Evolutionary conservation across 2,797 vertebrate species (phyloP).

Genomic region (Clarias pachynema): DNA sequence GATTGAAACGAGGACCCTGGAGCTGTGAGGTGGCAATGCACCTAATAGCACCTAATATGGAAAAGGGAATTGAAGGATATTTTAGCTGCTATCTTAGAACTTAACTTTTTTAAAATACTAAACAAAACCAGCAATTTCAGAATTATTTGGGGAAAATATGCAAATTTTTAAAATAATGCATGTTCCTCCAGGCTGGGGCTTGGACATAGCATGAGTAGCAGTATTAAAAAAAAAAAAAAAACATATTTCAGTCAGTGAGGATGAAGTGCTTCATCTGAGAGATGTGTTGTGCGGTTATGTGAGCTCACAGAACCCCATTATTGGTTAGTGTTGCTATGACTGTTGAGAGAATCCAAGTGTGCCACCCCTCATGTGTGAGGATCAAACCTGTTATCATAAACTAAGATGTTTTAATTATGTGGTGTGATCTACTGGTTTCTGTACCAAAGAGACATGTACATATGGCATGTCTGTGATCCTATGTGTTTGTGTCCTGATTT

Average conservation of each 20-base stretch:
- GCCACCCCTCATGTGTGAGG: neutral
- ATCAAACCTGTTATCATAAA: neutral
- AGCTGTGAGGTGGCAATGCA: neutral
- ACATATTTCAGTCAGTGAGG: no score
- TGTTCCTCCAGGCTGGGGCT: neutral
- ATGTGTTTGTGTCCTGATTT: conserved; percentile 25
- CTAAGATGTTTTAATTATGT: conserved; percentile 1
- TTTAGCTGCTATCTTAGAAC: neutral
- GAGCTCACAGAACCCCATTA: no score
- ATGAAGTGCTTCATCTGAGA: no score
- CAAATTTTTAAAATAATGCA: neutral
- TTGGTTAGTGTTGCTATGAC: no score
- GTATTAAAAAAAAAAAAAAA: neutral
- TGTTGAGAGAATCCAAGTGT: no score
- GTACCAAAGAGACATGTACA: neutral
- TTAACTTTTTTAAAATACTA: neutral
- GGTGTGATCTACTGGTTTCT: conserved; percentile 16
- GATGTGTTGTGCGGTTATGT: no score
- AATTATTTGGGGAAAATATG: neutral
- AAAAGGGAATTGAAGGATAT: neutral
- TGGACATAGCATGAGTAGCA: no score
- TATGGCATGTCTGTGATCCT: conserved; percentile 22
- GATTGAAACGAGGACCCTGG: neutral
- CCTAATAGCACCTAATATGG: neutral
- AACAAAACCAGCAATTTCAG: neutral